Base-by-base conservation (phyloP, 2,797 vertebrate species). In the Neosalanx taihuensis region DNA sequence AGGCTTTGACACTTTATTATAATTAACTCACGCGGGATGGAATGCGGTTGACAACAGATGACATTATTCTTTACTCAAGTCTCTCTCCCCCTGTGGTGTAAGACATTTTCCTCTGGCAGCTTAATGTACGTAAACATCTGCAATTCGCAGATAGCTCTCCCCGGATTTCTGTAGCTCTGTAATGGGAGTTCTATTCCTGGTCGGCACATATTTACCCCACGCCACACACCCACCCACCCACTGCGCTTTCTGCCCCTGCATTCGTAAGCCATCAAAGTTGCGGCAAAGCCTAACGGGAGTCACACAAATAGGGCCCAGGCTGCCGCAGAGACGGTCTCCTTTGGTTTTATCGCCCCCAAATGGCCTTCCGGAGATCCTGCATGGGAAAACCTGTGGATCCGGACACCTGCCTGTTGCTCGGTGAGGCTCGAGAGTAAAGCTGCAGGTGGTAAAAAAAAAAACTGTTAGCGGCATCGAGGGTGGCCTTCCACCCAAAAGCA, bases 181-280 rank as follows among this genome's bases (percentile, higher is more conserved):
- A 9, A 46, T 46, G 41, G 10, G 41, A 56, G 6, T 56, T 56
- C 51, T 56, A n/a, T 26, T 20, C 58, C 26, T 60, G 58, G 29
- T 29, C 10, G 13, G 58, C 41, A 46, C 41, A 46, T 12, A 12
- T 46, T 12, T 13, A 46, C 41, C 41, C 41, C 41, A 46, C 41
- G 41, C 17, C 13, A 17, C 30, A 63, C 30, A 49, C 17, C 41
- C 41, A 46, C 35, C 37, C 12, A 7, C 59, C 67, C 84, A 81
- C 60, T 72, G 82, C 72, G 63, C 73, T 78, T 58, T 5, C 10
- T 64, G 63, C 67, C 74, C 62, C 60, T 26, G 33, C 62, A 85
- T 83, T 82, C 81, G 68, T 78, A 86, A 87, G 78, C 71, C 72
- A 65, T 56, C 33, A 64, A 81, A 86, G 80, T 82, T 87, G 87